phyloP scores from a whole-genome alignment of 2,797 vertebrate genomes.

The Fistularia commersonii region DNA sequence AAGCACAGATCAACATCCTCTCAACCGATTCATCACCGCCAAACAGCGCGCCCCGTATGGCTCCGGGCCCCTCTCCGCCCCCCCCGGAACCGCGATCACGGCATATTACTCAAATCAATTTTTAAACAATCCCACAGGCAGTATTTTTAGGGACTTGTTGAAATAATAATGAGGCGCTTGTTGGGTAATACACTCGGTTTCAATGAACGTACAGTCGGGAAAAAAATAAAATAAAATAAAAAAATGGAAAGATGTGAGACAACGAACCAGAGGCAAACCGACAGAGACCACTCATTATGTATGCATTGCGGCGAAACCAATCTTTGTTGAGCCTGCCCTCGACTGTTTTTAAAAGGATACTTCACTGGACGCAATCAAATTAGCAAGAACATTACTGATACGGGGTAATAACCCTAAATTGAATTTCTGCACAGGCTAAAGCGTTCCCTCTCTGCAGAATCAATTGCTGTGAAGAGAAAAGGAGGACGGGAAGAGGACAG shows the following conservation, averaged over 20 bases:
- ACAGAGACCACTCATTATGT: constrained; percentile 62
- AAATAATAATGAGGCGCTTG: constrained; percentile 72
- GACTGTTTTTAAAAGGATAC: constrained; percentile 76
- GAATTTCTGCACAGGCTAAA: constrained; percentile 70
- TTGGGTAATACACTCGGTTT: constrained; percentile 65
- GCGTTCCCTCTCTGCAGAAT: constrained; percentile 65
- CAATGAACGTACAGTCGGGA: constrained; percentile 48
- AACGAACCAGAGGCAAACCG: constrained; percentile 26
- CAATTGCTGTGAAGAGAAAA: constrained; percentile 72
- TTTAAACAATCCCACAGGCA: constrained; percentile 60
- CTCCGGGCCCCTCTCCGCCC: constrained; percentile 35
- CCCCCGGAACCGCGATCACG: constrained; percentile 49
- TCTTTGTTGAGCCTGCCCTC: constrained; percentile 68
- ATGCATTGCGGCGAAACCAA: constrained; percentile 68
- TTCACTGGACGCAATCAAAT: constrained; percentile 75
- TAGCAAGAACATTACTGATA: constrained; percentile 77
- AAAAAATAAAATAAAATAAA: constrained; percentile 17
- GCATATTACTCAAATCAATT: constrained; percentile 66
- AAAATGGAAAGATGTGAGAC: constrained; percentile 19
- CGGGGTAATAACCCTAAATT: constrained; percentile 75
- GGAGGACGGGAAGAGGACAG: constrained; percentile 61
- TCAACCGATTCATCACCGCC: constrained; percentile 50
- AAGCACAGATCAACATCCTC: constrained; percentile 51
- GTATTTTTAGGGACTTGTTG: constrained; percentile 64
- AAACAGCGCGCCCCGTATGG: constrained; percentile 46